These are phyloP conservation scores for Siphamia tubifer DNA, from an alignment of 2,113 vertebrate genomes.

Conservation along the genomic window DNA sequence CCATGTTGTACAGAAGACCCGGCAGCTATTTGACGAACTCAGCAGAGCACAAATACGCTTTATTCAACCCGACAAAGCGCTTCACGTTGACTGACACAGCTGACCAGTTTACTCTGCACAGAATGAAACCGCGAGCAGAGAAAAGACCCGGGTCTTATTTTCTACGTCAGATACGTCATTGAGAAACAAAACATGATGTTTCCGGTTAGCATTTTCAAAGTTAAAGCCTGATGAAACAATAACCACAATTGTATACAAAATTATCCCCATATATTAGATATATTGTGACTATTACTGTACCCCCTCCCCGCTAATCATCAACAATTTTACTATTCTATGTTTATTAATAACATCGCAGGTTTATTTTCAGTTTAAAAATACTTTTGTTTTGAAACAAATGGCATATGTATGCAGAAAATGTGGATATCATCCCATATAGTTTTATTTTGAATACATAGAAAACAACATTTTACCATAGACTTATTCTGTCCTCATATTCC, in stretches of 20 bases:
- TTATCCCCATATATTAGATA: no score
- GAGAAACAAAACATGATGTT: rapidly evolving
- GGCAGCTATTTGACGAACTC: neutral
- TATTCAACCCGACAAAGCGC: rapidly evolving
- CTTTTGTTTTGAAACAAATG: no score
- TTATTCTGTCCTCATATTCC: no score
- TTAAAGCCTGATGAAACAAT: neutral
- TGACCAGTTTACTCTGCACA: neutral
- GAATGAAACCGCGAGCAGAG: neutral
- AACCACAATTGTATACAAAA: neutral
- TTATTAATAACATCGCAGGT: no score
- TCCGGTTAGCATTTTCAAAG: slow-evolving; percentile 17
- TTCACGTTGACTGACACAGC: neutral
- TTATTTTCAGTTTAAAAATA: no score
- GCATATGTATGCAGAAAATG: no score
- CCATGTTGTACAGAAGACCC: slow-evolving; percentile 36
- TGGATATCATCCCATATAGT: no score
- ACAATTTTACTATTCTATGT: no score
- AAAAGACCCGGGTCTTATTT: slow-evolving; percentile 53
- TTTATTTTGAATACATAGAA: no score
- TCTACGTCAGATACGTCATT: neutral
- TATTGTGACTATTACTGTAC: no score
- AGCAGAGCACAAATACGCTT: rapidly evolving
- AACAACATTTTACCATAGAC: no score
- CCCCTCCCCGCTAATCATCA: no score